Evolutionary conservation across 2,888 invertebrate genomes (phyloP).

Genomic region (Coleophora deauratella): DNA sequence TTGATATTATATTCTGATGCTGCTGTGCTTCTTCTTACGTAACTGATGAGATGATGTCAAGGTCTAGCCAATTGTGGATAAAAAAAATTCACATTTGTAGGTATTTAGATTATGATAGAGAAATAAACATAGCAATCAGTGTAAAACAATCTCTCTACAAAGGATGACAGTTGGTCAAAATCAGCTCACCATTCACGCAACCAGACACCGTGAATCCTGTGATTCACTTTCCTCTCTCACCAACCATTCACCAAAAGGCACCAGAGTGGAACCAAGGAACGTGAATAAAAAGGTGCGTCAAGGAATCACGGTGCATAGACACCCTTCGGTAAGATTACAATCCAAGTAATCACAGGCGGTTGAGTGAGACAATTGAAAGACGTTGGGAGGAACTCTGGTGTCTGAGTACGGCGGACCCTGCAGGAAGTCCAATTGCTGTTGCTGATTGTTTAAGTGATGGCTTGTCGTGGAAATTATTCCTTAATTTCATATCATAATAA

Average conservation of each 20-base stretch:
- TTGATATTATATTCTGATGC: too few relatives aligned
- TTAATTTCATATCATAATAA: too few relatives aligned
- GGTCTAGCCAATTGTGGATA: too few relatives aligned
- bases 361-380: conserved; percentile 39
- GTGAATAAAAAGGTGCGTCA: conserved; percentile 64
- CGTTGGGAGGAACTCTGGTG: conserved; percentile 43
- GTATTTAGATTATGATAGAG: too few relatives aligned
- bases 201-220: conserved; percentile 66
- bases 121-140: too few relatives aligned
- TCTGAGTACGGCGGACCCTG: conserved; percentile 39
- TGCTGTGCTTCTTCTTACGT: too few relatives aligned
- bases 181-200: conserved; percentile 45
- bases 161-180: conserved; percentile 30
- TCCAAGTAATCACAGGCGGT: conserved; percentile 32
- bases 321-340: conserved; percentile 46
- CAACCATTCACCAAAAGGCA: conserved; percentile 67
- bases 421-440: conserved; percentile 44
- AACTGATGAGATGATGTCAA: too few relatives aligned
- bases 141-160: too few relatives aligned
- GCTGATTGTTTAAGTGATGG: conserved; percentile 29
- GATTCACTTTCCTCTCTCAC: conserved; percentile 60
- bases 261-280: conserved; percentile 55
- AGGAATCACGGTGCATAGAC: conserved; percentile 64
- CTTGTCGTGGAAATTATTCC: conserved; percentile 20
- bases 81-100: too few relatives aligned